A percentile compares a stretch with the other conserved stretches of the same genome.
Evolutionary conservation across 2,888 invertebrate genomes (phyloP).

Genomic region (Trichacis sp.): DNA sequence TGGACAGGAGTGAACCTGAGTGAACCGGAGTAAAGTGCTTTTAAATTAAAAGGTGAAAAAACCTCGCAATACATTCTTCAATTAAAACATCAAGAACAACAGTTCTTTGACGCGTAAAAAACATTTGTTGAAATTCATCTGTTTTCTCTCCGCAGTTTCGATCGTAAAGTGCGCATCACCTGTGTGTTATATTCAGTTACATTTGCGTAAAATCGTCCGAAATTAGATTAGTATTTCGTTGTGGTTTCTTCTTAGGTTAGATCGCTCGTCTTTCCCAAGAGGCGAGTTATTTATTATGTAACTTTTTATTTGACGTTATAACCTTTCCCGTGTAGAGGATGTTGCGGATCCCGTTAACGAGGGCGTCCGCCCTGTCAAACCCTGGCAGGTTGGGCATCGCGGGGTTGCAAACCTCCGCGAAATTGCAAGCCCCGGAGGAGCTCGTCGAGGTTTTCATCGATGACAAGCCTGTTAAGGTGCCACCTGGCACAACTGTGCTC

Average conservation of each 20-base stretch:
- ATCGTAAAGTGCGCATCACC: too few species aligned
- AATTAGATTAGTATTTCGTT: slow-evolving; percentile 16
- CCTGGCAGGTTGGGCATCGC: slow-evolving; percentile 67
- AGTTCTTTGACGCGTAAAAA: too few species aligned
- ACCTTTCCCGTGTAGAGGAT: slow-evolving; percentile 67
- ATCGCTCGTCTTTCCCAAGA: slow-evolving; percentile 8
- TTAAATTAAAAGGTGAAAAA: too few species aligned
- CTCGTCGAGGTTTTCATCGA: slow-evolving; percentile 97
- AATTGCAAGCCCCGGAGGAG: slow-evolving; percentile 72
- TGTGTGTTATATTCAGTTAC: too few species aligned
- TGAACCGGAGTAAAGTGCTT: too few species aligned
- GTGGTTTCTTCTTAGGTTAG: slow-evolving; percentile 28
- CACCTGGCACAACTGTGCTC: slow-evolving; percentile 96
- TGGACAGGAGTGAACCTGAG: too few species aligned
- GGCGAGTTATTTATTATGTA: slow-evolving; percentile 50
- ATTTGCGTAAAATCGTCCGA: slow-evolving; percentile 3
- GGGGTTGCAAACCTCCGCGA: slow-evolving; percentile 56
- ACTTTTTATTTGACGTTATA: slow-evolving; percentile 39
- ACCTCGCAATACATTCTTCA: too few species aligned
- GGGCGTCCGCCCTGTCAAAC: slow-evolving; percentile 73
- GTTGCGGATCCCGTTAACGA: slow-evolving; percentile 82
- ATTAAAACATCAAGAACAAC: too few species aligned
- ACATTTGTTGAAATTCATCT: too few species aligned
- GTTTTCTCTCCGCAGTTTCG: too few species aligned
- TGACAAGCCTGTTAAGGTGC: slow-evolving; percentile 93